Evolutionary conservation across 2,888 invertebrate species (phyloP).

Genomic region (Ditula angustiorana): DNA sequence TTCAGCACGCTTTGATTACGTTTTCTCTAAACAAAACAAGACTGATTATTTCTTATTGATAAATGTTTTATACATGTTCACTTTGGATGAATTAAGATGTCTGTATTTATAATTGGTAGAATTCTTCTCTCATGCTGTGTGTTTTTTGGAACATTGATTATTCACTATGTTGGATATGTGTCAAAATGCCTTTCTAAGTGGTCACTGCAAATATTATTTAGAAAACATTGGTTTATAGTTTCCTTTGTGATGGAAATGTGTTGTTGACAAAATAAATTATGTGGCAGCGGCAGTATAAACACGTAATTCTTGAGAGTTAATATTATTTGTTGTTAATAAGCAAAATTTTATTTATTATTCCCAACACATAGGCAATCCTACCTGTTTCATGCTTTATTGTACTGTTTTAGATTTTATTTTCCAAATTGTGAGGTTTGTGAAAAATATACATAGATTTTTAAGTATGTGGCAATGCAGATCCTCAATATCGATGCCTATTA

Average conservation of each 20-base stretch:
- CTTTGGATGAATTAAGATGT: conserved; percentile 83
- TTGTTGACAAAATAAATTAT: conserved; percentile 83
- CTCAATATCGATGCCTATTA: conserved; percentile 77
- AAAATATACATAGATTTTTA: conserved; percentile 85
- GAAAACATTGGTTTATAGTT: conserved; percentile 72
- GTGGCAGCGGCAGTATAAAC: conserved; percentile 79
- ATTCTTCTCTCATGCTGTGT: conserved; percentile 74
- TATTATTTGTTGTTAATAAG: conserved; percentile 81
- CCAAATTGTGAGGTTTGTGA: conserved; percentile 75
- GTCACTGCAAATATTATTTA: conserved; percentile 79
- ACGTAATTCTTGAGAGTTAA: conserved; percentile 68
- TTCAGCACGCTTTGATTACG: conserved; percentile 74
- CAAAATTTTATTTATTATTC: conserved; percentile 83
- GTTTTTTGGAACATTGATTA: conserved; percentile 73
- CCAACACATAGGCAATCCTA: conserved; percentile 76
- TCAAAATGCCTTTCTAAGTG: conserved; percentile 83
- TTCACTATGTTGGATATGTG: conserved; percentile 85
- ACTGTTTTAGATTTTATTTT: conserved; percentile 76
- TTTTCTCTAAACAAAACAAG: conserved; percentile 86
- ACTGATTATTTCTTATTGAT: conserved; percentile 86
- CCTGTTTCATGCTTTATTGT: conserved; percentile 69
- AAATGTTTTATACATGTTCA: conserved; percentile 84
- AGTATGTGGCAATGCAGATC: conserved; percentile 86
- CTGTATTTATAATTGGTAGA: conserved; percentile 82
- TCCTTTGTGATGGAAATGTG: conserved; percentile 82